Conservation (phyloP, 2,113 vertebrate genomes). For the Megaleporinus macrocephalus region DNA sequence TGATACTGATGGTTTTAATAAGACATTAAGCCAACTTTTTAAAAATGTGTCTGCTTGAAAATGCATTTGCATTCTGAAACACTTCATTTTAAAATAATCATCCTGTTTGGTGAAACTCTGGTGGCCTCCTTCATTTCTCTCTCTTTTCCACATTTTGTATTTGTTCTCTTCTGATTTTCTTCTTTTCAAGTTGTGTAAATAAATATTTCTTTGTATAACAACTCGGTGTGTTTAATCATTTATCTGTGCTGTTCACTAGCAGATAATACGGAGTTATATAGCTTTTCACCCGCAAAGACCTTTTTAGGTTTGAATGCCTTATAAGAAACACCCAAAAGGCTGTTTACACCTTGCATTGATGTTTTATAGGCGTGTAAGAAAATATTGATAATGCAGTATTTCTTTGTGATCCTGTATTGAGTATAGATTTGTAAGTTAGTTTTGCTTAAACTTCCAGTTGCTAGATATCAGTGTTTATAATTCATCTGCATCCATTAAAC, state of each 20-base stretch:
- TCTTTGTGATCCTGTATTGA: too few species aligned
- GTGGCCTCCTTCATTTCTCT: neutral
- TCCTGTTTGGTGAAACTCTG: neutral
- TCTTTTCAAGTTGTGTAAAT: neutral
- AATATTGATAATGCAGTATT: too few species aligned
- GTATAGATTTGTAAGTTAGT: too few species aligned
- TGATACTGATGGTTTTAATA: constrained; percentile 15
- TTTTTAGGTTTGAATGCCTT: too few species aligned
- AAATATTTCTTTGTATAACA: neutral
- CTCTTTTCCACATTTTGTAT: neutral
- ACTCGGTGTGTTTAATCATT: neutral
- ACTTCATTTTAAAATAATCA: neutral
- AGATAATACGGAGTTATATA: neutral
- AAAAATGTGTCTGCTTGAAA: neutral
- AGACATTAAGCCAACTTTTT: neutral
- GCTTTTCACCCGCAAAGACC: too few species aligned
- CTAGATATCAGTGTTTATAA: too few species aligned
- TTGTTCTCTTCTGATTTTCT: neutral
- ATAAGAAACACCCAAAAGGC: too few species aligned
- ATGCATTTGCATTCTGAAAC: neutral
- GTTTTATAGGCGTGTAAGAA: too few species aligned
- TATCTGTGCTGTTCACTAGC: neutral
- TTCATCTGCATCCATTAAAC: too few species aligned
- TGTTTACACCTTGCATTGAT: too few species aligned
- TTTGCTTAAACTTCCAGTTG: too few species aligned